phyloP scores from a whole-genome alignment of 2,797 vertebrate species.

The Enoplosus armatus region DNA sequence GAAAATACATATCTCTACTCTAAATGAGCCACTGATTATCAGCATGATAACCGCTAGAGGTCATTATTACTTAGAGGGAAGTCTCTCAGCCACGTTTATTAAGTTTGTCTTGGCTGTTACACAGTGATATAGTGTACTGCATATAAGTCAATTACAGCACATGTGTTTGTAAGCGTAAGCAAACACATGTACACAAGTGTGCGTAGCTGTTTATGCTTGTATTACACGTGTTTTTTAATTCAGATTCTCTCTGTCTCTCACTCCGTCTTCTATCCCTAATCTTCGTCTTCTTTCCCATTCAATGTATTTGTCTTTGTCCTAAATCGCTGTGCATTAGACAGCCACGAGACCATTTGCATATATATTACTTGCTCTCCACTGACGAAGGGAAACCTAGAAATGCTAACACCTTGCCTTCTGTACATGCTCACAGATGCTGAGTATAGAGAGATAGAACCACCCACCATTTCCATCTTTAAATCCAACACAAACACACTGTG shows the following conservation, averaged over 20 bases:
- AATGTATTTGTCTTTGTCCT: slow-evolving; percentile 33
- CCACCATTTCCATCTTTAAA: slow-evolving; percentile 20
- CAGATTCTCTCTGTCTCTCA: background rate
- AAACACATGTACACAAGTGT: background rate
- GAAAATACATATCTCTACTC: background rate
- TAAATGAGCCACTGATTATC: background rate
- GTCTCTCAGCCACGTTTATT: background rate
- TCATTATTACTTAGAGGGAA: background rate
- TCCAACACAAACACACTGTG: background rate
- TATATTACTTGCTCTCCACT: slow-evolving; percentile 25
- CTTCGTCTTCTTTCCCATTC: slow-evolving; percentile 10
- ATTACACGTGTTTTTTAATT: background rate
- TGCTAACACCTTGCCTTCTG: background rate
- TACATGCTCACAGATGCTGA: background rate
- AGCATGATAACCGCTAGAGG: background rate
- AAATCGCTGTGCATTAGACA: slow-evolving; percentile 13
- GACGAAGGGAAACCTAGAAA: slow-evolving; percentile 6
- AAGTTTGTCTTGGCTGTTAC: background rate
- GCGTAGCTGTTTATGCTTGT: background rate
- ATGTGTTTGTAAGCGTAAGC: background rate
- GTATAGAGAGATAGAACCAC: background rate
- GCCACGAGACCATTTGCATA: slow-evolving; percentile 33
- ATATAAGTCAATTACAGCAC: background rate
- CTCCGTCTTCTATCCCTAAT: background rate
- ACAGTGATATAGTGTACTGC: background rate